A percentile compares a stretch with the other conserved stretches of the same genome.
Evolutionary conservation across 2,888 invertebrate genomes (phyloP).

Genomic region (Torymus auratus): DNA sequence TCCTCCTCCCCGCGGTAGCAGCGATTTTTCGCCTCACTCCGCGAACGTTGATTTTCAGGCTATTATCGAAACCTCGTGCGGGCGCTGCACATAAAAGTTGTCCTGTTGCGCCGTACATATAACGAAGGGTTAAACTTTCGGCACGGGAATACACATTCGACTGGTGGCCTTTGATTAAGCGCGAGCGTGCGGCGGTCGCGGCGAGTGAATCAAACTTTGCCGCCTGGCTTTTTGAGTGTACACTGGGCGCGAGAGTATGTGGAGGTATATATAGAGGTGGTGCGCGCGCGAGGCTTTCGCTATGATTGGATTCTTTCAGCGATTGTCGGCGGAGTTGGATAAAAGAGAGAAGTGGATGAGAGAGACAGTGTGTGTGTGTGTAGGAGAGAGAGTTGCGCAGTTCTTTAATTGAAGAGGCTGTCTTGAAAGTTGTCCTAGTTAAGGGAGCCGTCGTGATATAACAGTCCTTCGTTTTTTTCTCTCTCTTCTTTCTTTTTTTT

Average conservation of each 20-base stretch:
- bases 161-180: conserved; percentile 9
- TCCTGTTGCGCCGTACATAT: conserved; percentile 26
- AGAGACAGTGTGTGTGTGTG: neutral
- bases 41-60: neutral
- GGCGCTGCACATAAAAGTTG: too few relatives aligned
- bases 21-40: neutral
- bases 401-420: too few relatives aligned
- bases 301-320: neutral
- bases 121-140: conserved; percentile 31
- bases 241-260: too few relatives aligned
- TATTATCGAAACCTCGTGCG: neutral
- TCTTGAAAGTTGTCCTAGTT: too few relatives aligned
- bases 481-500: too few relatives aligned
- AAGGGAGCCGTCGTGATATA: too few relatives aligned
- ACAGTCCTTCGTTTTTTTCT: too few relatives aligned
- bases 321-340: neutral
- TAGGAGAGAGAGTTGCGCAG: neutral
- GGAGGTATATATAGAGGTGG: too few relatives aligned
- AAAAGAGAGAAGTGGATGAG: neutral
- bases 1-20: too few relatives aligned
- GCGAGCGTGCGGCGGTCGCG: neutral
- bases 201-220: conserved; percentile 23
- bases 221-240: too few relatives aligned
- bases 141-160: neutral
- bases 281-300: neutral